Evolutionary conservation across 2,888 invertebrate genomes (phyloP).

Genomic region (Hypselothyrea guttata): DNA sequence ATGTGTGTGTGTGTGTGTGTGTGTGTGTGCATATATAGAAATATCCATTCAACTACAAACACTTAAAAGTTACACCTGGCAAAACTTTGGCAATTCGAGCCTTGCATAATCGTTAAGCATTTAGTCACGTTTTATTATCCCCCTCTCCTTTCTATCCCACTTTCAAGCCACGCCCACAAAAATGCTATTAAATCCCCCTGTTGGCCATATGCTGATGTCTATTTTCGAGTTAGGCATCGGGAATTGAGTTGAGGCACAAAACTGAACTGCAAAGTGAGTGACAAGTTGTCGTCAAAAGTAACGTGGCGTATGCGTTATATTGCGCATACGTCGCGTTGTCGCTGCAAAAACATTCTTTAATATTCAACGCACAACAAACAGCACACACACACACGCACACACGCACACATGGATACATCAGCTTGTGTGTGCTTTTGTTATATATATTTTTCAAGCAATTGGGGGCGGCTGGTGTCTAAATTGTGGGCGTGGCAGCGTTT

Average conservation of each 20-base stretch:
- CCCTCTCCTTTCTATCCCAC: too few species aligned
- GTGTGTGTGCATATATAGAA: slow-evolving; percentile 11
- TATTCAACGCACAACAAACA: slow-evolving; percentile 29
- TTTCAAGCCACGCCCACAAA: slow-evolving; percentile 36
- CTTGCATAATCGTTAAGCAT: slow-evolving; percentile 63
- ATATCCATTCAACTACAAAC: slow-evolving; percentile 11
- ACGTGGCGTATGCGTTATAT: slow-evolving; percentile 35
- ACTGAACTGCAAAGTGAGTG: slow-evolving; percentile 53
- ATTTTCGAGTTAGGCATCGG: slow-evolving; percentile 16
- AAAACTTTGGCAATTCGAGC: slow-evolving; percentile 56
- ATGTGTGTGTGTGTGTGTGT: slow-evolving; percentile 8
- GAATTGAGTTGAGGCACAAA: slow-evolving; percentile 12
- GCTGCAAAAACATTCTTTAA: slow-evolving; percentile 35
- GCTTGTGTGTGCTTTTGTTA: slow-evolving; percentile 7
- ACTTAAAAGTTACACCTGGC: slow-evolving; percentile 41
- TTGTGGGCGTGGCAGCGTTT: slow-evolving; percentile 29
- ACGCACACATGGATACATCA: background rate
- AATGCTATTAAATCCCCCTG: slow-evolving; percentile 32
- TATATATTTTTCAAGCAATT: slow-evolving; percentile 38
- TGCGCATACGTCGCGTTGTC: slow-evolving; percentile 42
- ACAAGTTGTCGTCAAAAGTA: slow-evolving; percentile 55
- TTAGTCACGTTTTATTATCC: slow-evolving; percentile 65
- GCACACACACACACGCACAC: background rate
- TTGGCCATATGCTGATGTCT: background rate
- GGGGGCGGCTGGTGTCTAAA: slow-evolving; percentile 12